phyloP scores from a whole-genome alignment of 2,113 vertebrate genomes.

The Dermatemys mawii region DNA sequence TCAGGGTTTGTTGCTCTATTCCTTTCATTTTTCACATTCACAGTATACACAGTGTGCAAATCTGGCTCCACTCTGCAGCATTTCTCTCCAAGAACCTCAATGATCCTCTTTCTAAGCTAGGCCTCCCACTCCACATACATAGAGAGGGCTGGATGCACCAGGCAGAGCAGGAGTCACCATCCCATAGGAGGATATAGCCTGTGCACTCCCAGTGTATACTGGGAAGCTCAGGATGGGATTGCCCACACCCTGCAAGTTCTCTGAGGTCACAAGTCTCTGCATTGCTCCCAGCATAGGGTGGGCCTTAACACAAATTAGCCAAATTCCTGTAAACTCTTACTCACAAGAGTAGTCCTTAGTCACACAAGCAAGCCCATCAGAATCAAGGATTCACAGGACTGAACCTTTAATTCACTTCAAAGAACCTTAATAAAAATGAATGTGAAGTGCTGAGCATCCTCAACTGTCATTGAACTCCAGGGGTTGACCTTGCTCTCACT shows the following conservation, averaged over 20 bases:
- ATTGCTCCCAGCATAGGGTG: fast-evolving
- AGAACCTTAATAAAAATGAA: neutral
- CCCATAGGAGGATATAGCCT: neutral
- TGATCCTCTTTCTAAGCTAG: neutral
- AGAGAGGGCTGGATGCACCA: neutral
- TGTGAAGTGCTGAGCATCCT: fast-evolving
- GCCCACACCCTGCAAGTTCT: neutral
- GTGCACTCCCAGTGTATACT: neutral
- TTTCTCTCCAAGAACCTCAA: neutral
- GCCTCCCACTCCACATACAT: fast-evolving
- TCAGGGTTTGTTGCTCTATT: neutral
- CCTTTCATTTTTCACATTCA: constrained; percentile 4
- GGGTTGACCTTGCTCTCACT: neutral
- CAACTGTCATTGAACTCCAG: neutral
- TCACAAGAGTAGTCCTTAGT: neutral
- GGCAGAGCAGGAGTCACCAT: neutral
- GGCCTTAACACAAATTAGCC: neutral
- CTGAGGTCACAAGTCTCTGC: neutral
- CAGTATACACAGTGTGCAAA: neutral
- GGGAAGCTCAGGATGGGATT: neutral
- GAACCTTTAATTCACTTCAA: neutral
- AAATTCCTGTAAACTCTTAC: neutral
- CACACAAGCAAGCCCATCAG: fast-evolving
- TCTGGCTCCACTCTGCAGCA: neutral
- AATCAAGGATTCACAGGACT: neutral